phyloP scores from a whole-genome alignment of 2,888 invertebrate species.

The Oscheius sp. region DNA sequence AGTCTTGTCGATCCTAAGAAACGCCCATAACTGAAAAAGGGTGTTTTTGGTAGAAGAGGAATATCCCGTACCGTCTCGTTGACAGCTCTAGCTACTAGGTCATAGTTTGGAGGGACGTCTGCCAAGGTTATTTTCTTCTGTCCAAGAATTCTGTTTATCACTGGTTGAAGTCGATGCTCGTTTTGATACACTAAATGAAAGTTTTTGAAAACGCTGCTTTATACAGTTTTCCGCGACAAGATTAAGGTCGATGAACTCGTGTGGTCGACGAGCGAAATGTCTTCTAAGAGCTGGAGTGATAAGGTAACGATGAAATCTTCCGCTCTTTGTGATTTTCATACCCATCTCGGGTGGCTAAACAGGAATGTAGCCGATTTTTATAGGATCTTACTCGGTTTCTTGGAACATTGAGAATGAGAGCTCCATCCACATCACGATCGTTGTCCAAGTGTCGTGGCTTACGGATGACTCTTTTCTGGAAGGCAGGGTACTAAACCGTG shows the following conservation, averaged over 20 bases:
- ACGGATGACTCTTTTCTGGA: not conserved
- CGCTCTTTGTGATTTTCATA: not conserved
- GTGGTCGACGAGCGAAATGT: not conserved
- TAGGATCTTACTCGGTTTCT: not conserved
- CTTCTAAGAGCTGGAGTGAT: not conserved
- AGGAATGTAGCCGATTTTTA: no score
- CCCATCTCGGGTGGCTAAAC: constrained; percentile 6
- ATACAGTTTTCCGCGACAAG: not conserved
- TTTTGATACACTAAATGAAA: not conserved
- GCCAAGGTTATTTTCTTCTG: not conserved
- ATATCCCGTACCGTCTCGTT: not conserved
- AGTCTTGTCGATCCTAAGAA: not conserved
- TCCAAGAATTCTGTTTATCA: not conserved
- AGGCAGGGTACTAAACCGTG: not conserved
- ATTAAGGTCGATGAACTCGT: constrained; percentile 6
- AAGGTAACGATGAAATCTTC: not conserved
- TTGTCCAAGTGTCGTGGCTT: constrained; percentile 8
- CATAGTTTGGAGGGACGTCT: not conserved
- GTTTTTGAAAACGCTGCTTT: not conserved
- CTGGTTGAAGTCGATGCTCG: not conserved
- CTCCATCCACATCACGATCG: not conserved
- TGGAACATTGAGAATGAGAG: constrained; percentile 10
- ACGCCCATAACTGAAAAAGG: not conserved
- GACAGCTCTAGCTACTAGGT: not conserved
- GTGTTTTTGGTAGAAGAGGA: no score